A percentile compares a stretch with the other conserved stretches of the same genome.
Conservation (phyloP, 2,797 vertebrate genomes). For the Masticophis lateralis region DNA sequence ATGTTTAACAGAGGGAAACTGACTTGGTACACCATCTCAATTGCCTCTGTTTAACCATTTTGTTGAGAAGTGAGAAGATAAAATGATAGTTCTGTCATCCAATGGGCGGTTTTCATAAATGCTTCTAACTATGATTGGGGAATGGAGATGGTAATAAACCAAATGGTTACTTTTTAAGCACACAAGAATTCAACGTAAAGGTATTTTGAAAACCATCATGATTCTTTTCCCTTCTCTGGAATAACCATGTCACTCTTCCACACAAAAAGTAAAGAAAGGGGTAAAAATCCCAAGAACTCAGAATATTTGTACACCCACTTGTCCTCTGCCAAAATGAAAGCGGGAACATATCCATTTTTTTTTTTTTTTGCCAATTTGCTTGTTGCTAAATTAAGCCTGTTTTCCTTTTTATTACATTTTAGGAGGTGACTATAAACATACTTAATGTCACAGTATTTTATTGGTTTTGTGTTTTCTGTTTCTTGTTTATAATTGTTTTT, state of each 20-base stretch:
- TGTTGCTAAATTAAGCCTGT: background rate
- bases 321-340: background rate
- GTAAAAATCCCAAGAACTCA: background rate
- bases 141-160: background rate
- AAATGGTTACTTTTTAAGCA: background rate
- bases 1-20: background rate
- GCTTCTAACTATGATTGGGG: background rate
- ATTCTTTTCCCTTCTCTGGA: background rate
- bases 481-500: background rate
- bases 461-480: background rate
- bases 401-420: background rate
- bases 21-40: background rate
- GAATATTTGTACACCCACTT: background rate
- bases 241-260: background rate
- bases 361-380: background rate
- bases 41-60: background rate
- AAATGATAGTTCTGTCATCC: background rate
- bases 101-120: background rate
- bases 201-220: background rate
- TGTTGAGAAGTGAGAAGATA: background rate
- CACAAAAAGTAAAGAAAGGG: background rate
- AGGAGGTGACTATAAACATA: background rate
- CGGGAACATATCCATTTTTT: background rate
- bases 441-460: background rate
- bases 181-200: background rate